Percentiles rank a stretch among this genome's conserved stretches.
These are phyloP conservation scores for Camponotus pennsylvanicus DNA, from an alignment of 1,140 invertebrate genomes.

Conservation along the genomic window DNA sequence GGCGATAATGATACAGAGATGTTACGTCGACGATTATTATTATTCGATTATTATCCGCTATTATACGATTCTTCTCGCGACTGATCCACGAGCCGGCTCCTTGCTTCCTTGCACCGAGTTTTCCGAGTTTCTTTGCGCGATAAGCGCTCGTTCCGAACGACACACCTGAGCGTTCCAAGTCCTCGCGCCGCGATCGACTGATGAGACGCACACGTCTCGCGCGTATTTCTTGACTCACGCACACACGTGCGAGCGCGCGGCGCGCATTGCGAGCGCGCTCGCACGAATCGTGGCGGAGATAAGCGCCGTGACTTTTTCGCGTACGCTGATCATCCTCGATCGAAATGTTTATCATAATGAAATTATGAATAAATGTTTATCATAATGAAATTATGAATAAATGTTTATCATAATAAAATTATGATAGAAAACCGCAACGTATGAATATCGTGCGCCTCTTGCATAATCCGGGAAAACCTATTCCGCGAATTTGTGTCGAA, in stretches of 20 bases:
- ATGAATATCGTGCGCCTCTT: no score
- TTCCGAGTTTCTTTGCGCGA: no score
- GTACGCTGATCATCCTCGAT: no score
- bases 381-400: no score
- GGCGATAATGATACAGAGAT: not conserved
- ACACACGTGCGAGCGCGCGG: not conserved
- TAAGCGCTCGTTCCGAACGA: no score
- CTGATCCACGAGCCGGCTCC: not conserved
- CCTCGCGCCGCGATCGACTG: constrained; percentile 70
- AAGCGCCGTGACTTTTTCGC: constrained; percentile 5
- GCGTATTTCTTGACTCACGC: constrained; percentile 67
- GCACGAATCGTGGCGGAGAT: not conserved
- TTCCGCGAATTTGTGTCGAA: not conserved
- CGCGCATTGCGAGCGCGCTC: not conserved
- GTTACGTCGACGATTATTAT: constrained; percentile 2
- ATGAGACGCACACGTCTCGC: constrained; percentile 51
- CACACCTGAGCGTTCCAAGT: constrained; percentile 60
- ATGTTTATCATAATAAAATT: no score
- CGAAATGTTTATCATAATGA: not conserved
- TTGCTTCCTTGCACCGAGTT: not conserved
- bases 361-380: no score
- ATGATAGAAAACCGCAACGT: no score
- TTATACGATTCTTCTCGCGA: not conserved
- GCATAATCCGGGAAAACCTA: not conserved
- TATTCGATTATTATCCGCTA: not conserved